These are phyloP conservation scores for Rhagophthalmus giganteus DNA, from an alignment of 2,888 invertebrate genomes.

Conservation along the genomic window DNA sequence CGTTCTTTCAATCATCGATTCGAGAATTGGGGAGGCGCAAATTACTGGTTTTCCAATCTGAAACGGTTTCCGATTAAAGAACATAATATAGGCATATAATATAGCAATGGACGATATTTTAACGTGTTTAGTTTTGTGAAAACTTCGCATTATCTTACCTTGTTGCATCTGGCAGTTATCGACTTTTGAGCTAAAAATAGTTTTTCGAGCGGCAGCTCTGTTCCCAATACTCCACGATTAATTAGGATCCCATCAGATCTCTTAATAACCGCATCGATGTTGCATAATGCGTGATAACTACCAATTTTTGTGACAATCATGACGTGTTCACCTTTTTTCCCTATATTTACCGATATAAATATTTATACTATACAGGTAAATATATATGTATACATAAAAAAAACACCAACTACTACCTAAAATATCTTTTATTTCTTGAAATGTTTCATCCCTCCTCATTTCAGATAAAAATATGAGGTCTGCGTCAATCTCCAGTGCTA, in stretches of 20 bases:
- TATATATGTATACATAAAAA: not conserved
- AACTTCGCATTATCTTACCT: too few relatives aligned
- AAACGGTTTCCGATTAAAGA: too few relatives aligned
- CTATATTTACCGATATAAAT: slow-evolving; percentile 56
- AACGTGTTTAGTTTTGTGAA: too few relatives aligned
- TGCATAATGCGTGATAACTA: slow-evolving; percentile 95
- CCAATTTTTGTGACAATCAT: slow-evolving; percentile 98
- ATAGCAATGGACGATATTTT: too few relatives aligned
- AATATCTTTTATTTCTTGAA: too few relatives aligned
- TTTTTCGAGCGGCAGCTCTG: slow-evolving; percentile 97
- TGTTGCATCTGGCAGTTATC: slow-evolving; percentile 97
- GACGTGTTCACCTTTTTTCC: slow-evolving; percentile 87
- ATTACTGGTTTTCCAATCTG: slow-evolving; percentile 84
- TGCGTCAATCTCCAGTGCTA: slow-evolving; percentile 69
- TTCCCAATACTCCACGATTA: slow-evolving; percentile 95
- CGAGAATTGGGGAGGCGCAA: slow-evolving; percentile 81
- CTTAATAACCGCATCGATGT: slow-evolving; percentile 90
- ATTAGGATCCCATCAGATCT: slow-evolving; percentile 98
- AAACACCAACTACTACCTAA: not conserved
- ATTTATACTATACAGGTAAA: not conserved
- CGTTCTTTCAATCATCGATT: slow-evolving; percentile 80
- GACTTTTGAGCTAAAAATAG: slow-evolving; percentile 97
- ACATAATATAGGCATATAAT: too few relatives aligned
- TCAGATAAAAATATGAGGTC: slow-evolving; percentile 81
- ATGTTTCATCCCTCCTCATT: slow-evolving; percentile 71